Base-by-base conservation (phyloP, 1,140 invertebrate genomes). In the Microplitis mediator region DNA sequence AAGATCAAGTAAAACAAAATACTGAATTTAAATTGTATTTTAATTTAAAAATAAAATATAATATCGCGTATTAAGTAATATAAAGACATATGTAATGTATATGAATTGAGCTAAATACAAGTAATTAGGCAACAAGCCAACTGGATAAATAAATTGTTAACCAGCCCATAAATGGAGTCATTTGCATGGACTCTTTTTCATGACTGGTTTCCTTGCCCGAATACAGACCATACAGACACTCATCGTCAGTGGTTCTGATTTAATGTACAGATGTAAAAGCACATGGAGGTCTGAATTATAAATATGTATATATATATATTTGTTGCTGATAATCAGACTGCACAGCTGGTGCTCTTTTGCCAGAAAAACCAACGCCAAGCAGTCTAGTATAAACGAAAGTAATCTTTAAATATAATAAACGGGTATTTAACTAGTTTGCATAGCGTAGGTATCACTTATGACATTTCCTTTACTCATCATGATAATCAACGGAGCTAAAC, bases 291-390 rank as follows among this genome's bases (percentile, higher is more conserved):
- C 60, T 4, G n/a, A 69, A 6, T 16, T 4, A 67, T 8, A 62
- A 56, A 64, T 23, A 51, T 64, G 36, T 32, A n/a, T 8, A 36
- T 3, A 58, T 61, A 35, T n/a, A 32, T 11, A 72, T 6, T n/a
- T 61, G 61, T 32, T 52, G 65, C 9, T 14, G 23, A 70, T 78
- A 75, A 78, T 76, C 69, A 73, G 71, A 73, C 60, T 73, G 69
- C 61, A 75, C 78, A 82, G 77, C 78, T 80, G 78, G 78, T 36
- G 31, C 62, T 54, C 23, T 74, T 80, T 77, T 75, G 78, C 76
- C 73, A 73, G 79, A 79, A 81, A 64, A 71, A 69, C 72, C 67
- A 80, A 81, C 80, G 80, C 80, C 80, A 82, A 80, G 79, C 80
- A 81, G 80, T 82, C 80, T 81, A 77, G 74, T 23, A 23, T 23